Conservation (phyloP, 2,113 vertebrate genomes). For the Rattus rattus region DNA sequence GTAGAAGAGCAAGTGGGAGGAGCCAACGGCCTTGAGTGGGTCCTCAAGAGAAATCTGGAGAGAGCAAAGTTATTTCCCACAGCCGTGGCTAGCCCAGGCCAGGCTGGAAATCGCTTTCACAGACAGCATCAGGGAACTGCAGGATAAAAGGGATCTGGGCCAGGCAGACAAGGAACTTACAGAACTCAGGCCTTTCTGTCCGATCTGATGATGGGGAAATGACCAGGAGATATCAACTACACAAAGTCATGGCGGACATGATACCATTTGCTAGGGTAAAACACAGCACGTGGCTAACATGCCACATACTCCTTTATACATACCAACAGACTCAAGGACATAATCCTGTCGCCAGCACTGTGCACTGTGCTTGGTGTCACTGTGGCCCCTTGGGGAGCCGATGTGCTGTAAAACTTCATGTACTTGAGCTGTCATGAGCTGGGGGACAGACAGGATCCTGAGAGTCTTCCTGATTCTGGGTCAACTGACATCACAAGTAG, state of each 20-base stretch:
- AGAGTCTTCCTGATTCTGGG: background rate
- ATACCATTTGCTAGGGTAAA: background rate
- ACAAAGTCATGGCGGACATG: background rate
- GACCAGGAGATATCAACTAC: too few species aligned
- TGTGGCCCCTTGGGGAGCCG: background rate
- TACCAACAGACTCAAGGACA: background rate
- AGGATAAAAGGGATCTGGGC: background rate
- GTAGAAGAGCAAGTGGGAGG: background rate
- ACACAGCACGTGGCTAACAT: too few species aligned
- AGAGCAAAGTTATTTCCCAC: background rate
- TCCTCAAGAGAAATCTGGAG: background rate
- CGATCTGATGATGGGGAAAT: background rate
- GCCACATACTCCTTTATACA: too few species aligned
- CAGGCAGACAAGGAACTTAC: background rate
- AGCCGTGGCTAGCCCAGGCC: background rate
- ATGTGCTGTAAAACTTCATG: too few species aligned
- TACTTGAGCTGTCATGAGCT: background rate
- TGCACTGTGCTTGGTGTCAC: fast-evolving
- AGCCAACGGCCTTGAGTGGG: too few species aligned
- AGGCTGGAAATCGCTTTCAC: too few species aligned
- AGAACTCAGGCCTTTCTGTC: background rate
- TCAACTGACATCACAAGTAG: background rate
- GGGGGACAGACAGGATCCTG: too few species aligned
- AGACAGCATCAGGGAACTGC: background rate
- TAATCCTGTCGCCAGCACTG: too few species aligned